Conservation (phyloP, 92 coral and sea anemone genomes). For the Parazoanthus swiftii region DNA sequence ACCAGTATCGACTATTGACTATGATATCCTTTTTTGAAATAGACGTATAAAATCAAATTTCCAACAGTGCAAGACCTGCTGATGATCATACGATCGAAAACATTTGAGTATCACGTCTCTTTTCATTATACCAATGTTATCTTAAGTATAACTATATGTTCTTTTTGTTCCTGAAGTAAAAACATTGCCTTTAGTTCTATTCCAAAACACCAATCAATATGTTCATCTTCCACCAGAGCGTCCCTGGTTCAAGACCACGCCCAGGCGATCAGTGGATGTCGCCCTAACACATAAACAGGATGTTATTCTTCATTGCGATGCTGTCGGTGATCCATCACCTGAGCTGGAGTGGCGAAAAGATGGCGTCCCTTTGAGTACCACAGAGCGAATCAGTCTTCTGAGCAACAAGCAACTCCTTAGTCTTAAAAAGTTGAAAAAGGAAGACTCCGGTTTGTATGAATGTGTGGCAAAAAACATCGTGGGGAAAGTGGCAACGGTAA, state of each 20-base stretch:
- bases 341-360: slow-evolving; percentile 59
- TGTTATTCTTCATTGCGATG: slow-evolving; percentile 56
- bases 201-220: too few relatives aligned
- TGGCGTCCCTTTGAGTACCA: slow-evolving; percentile 27
- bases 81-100: too few relatives aligned
- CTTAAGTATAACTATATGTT: too few relatives aligned
- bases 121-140: too few relatives aligned
- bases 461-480: slow-evolving; percentile 13
- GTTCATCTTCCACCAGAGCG: neutral
- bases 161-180: too few relatives aligned
- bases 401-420: slow-evolving; percentile 41
- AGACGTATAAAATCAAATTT: too few relatives aligned
- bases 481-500: neutral
- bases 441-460: slow-evolving; percentile 41
- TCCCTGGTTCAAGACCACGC: neutral
- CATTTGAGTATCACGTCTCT: too few relatives aligned
- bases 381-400: slow-evolving; percentile 39
- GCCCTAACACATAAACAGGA: slow-evolving; percentile 26
- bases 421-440: slow-evolving; percentile 19
- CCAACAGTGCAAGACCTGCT: too few relatives aligned
- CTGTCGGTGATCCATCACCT: slow-evolving; percentile 64
- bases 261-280: neutral
- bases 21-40: too few relatives aligned
- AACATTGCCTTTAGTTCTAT: too few relatives aligned
- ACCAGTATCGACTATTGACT: too few relatives aligned